Percentiles rank a stretch among this genome's conserved stretches.
phyloP scores from a whole-genome alignment of 2,113 vertebrate genomes.

The Bombycilla garrulus region DNA sequence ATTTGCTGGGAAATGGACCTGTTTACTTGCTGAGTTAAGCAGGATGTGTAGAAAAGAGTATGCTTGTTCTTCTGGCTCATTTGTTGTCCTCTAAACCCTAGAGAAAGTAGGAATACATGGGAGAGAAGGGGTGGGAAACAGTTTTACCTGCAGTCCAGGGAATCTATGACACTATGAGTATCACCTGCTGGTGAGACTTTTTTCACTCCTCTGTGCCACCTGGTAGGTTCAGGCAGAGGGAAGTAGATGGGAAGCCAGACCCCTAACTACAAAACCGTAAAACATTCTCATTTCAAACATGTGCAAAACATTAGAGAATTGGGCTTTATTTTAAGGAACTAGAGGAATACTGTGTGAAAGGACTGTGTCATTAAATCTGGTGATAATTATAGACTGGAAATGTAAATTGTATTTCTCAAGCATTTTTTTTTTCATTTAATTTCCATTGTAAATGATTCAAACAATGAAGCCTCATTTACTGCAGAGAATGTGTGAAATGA shows the following conservation, averaged over 20 bases:
- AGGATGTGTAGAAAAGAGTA: not conserved
- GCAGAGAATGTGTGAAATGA: not conserved
- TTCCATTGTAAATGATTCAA: conserved; percentile 41
- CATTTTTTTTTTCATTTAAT: conserved; percentile 5
- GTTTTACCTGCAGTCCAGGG: not conserved
- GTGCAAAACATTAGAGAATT: not conserved
- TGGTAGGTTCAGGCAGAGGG: not conserved
- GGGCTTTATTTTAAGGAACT: conserved; percentile 24
- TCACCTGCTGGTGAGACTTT: not conserved
- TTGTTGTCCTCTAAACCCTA: not conserved
- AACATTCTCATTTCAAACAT: not conserved
- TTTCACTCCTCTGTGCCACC: not conserved
- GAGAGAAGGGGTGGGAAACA: not conserved
- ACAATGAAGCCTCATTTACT: conserved; percentile 26
- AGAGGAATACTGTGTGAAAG: not conserved
- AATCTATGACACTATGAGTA: not conserved
- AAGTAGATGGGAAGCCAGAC: not conserved
- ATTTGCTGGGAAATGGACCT: not conserved
- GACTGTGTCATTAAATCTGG: not conserved
- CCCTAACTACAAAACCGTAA: not conserved
- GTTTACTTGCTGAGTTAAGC: not conserved
- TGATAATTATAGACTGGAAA: conserved; percentile 24
- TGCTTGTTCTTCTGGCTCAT: not conserved
- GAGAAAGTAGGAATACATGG: not conserved
- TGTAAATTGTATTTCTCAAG: conserved; percentile 50